Conservation (phyloP, 2,888 invertebrate genomes). For the Cephus nigrinus region DNA sequence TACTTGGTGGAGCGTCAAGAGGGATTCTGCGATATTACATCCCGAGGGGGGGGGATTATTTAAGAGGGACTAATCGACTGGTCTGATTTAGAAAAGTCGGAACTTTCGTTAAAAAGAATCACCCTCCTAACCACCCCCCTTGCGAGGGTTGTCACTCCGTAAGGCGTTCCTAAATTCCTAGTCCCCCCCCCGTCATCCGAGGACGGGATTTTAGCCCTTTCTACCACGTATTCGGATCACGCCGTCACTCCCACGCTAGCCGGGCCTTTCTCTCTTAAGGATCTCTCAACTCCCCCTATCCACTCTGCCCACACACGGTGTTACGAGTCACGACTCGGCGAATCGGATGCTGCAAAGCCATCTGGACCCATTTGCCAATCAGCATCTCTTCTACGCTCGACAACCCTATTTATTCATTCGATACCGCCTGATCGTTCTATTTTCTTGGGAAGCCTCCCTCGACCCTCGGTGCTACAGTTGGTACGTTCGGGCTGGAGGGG, state of each 20-base stretch:
- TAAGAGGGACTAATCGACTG: conserved; percentile 12
- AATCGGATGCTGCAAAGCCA: not conserved
- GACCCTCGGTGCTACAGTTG: not conserved
- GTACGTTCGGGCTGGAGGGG: too few species aligned
- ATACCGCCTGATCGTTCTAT: not conserved
- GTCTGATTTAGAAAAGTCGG: not conserved
- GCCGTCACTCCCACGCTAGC: not conserved
- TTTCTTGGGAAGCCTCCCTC: not conserved
- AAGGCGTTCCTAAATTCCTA: not conserved
- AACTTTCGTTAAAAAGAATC: conserved; percentile 18
- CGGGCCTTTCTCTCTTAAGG: not conserved
- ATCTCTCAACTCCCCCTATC: not conserved
- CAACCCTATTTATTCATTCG: not conserved
- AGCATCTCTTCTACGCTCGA: not conserved
- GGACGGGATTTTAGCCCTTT: not conserved
- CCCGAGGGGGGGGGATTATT: not conserved
- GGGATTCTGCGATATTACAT: not conserved
- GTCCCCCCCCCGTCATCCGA: not conserved
- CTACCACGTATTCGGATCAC: not conserved
- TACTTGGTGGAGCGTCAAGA: not conserved
- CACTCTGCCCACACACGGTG: not conserved
- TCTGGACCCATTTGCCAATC: not conserved
- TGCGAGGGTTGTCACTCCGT: not conserved
- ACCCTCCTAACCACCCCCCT: not conserved
- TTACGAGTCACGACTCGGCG: not conserved